Percentiles rank a stretch among this genome's conserved stretches.
phyloP scores from a whole-genome alignment of 2,888 invertebrate genomes.

The Nineta flava region DNA sequence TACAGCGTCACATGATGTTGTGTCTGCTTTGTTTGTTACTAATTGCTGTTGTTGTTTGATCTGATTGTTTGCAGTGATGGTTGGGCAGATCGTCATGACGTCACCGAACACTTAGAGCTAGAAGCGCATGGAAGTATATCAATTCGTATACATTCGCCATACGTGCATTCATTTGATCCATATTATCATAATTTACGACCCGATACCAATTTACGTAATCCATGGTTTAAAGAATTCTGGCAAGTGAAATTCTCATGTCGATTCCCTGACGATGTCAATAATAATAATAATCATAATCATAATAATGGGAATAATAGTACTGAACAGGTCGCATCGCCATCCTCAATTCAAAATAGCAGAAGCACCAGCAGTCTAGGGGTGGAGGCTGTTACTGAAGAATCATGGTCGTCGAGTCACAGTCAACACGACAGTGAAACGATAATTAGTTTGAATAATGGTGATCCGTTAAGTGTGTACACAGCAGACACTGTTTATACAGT shows the following conservation, averaged over 20 bases:
- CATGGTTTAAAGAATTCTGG: slow-evolving; percentile 67
- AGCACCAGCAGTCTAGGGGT: not conserved
- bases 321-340: not conserved
- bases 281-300: not conserved
- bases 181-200: slow-evolving; percentile 52
- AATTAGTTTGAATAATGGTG: not conserved
- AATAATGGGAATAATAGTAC: not conserved
- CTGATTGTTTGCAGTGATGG: slow-evolving; percentile 44
- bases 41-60: too few species aligned
- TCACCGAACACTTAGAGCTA: slow-evolving; percentile 46
- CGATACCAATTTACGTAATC: slow-evolving; percentile 46
- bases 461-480: too few species aligned
- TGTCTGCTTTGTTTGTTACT: too few species aligned
- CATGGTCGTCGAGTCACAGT: not conserved
- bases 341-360: not conserved
- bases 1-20: too few species aligned
- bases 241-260: slow-evolving; percentile 50
- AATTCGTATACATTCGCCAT: slow-evolving; percentile 58
- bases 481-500: too few species aligned
- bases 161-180: slow-evolving; percentile 43
- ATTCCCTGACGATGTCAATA: slow-evolving; percentile 17
- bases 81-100: slow-evolving; percentile 60
- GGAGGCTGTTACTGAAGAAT: not conserved
- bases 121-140: slow-evolving; percentile 56
- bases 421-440: not conserved